Conservation (phyloP, 2,888 invertebrate genomes). For the Malacosoma neustria region DNA sequence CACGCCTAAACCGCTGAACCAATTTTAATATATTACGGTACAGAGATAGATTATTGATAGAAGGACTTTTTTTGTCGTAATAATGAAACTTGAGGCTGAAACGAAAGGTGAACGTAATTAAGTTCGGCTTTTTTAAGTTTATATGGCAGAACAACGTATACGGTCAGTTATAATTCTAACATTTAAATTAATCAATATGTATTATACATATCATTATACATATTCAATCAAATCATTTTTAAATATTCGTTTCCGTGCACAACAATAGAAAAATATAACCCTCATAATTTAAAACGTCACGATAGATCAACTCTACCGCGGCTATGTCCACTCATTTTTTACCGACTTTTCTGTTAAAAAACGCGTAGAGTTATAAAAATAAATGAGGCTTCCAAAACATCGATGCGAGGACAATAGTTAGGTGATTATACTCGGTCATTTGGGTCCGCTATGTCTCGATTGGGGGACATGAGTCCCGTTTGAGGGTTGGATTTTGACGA, state of each 20-base stretch:
- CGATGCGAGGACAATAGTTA: constrained; percentile 69
- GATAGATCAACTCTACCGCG: constrained; percentile 42
- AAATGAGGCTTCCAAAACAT: constrained; percentile 61
- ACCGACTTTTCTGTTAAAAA: constrained; percentile 49
- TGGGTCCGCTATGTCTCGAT: constrained; percentile 44
- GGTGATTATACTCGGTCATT: constrained; percentile 71
- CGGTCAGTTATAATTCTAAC: no score
- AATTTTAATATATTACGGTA: no score
- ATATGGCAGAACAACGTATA: no score
- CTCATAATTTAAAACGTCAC: constrained; percentile 37
- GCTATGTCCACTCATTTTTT: constrained; percentile 45
- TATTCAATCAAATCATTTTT: no score
- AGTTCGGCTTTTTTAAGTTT: no score
- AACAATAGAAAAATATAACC: constrained; percentile 21
- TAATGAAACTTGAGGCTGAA: no score
- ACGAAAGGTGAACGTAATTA: no score
- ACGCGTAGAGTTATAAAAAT: constrained; percentile 59
- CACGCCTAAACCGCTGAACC: no score
- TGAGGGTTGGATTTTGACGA: constrained; percentile 20
- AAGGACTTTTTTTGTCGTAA: no score
- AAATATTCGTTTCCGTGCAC: neutral
- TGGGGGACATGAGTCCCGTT: constrained; percentile 38
- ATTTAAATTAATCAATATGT: no score
- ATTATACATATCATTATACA: no score
- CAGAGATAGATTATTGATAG: no score